Conservation (phyloP, 2,888 invertebrate genomes). For the Miltochrista miniata region DNA sequence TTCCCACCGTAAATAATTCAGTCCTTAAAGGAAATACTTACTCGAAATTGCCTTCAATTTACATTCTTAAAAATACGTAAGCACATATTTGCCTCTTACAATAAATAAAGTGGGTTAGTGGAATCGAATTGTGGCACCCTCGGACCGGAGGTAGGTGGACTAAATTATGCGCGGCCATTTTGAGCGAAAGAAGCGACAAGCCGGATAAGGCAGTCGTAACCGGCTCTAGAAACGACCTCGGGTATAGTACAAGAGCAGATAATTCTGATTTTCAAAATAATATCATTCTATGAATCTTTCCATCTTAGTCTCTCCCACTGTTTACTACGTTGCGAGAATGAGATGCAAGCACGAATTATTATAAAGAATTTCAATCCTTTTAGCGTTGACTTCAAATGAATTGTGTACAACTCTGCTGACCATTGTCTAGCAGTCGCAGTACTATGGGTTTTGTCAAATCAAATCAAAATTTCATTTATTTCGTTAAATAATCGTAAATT, state of each 20-base stretch:
- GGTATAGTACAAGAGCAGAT: slow-evolving; percentile 23
- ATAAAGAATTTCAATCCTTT: too few relatives aligned
- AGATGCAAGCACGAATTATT: too few relatives aligned
- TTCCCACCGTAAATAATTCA: too few relatives aligned
- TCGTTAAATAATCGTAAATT: too few relatives aligned
- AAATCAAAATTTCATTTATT: too few relatives aligned
- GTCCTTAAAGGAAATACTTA: neutral
- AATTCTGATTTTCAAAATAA: neutral
- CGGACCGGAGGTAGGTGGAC: slow-evolving; percentile 34
- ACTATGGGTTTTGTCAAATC: too few relatives aligned
- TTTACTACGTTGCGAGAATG: too few relatives aligned
- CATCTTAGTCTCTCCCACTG: neutral
- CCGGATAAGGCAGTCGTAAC: slow-evolving; percentile 56
- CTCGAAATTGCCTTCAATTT: neutral
- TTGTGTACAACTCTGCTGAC: too few relatives aligned
- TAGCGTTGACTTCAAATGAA: too few relatives aligned
- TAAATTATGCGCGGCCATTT: slow-evolving; percentile 57
- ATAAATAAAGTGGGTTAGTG: slow-evolving; percentile 18
- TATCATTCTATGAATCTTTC: too few relatives aligned
- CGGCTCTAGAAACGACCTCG: slow-evolving; percentile 39
- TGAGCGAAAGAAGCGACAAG: slow-evolving; percentile 54
- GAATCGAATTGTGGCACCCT: slow-evolving; percentile 44
- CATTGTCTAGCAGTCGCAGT: too few relatives aligned
- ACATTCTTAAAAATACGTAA: neutral
- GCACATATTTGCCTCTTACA: neutral